Conservation (phyloP, 2,113 vertebrate species). For the Corythoichthys intestinalis region DNA sequence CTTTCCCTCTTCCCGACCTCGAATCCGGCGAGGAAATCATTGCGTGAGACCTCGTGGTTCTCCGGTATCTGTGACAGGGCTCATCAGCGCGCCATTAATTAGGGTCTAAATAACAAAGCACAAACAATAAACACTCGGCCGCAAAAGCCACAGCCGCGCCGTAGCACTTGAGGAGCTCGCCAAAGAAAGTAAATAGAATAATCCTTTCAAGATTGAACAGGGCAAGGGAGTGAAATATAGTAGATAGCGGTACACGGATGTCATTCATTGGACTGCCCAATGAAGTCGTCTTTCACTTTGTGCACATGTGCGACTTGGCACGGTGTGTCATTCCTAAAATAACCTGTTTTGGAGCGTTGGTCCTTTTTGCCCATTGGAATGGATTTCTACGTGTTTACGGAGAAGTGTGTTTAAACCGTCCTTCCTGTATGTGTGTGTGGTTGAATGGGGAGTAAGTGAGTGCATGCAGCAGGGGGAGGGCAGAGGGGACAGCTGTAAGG, state of each 20-base stretch:
- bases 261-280: constrained; percentile 59
- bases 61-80: constrained; percentile 60
- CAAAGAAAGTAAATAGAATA: constrained; percentile 70
- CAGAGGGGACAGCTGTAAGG: constrained; percentile 77
- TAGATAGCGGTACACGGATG: constrained; percentile 62
- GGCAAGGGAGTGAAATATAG: constrained; percentile 42
- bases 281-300: constrained; percentile 56
- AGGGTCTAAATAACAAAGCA: constrained; percentile 70
- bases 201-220: constrained; percentile 72
- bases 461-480: constrained; percentile 60
- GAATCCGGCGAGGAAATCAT: constrained; percentile 56
- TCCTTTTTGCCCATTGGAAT: constrained; percentile 46
- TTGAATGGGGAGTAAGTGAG: constrained; percentile 61
- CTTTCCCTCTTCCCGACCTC: constrained; percentile 57
- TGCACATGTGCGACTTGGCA: constrained; percentile 83
- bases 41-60: constrained; percentile 67
- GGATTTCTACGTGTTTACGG: constrained; percentile 56
- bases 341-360: constrained; percentile 55
- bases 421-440: constrained; percentile 25
- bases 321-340: constrained; percentile 69
- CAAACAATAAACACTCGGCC: constrained; percentile 74
- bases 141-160: constrained; percentile 65
- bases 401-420: constrained; percentile 37
- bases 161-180: constrained; percentile 49
- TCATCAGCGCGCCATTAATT: constrained; percentile 74